Evolutionary conservation across 2,113 vertebrate species (phyloP), one percentile per base, ranked within the genome.

Genomic region (Dasyprocta punctata): DNA sequence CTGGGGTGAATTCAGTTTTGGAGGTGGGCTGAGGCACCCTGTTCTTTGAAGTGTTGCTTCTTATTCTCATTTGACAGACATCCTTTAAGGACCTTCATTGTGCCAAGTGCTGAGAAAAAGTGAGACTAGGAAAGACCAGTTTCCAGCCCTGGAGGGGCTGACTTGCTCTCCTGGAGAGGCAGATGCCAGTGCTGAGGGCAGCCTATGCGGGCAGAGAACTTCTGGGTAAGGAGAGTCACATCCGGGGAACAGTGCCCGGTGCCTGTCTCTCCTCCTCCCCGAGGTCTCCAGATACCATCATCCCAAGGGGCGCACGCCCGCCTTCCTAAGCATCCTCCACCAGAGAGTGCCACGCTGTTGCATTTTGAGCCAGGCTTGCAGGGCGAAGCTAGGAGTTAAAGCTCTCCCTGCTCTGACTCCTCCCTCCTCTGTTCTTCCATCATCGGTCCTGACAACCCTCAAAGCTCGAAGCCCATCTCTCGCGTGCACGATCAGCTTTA

Each of bases 301-400:
- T 52, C 58, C 38, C 0, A 16, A 17, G 86, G 38, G 33, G 49
- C 0, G 0, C 19, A 3, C 0, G 0, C 12, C 38, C 19, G 24
- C 44, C 92, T 92, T 90, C 85, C 82, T 22, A 3, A 63, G 1
- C n/a, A 63, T 24, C 86, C 47, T 81, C 52, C 75, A 86, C 10
- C 12, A 75, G 77, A 54, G 36, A 73, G 84, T 16, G 94, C 86
- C 83, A 41, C 52, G 3, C n/a, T 7, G n/a, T 8, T 28, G 22
- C 8, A 1, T 26, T 49, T 56, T 69, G 69, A 52, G 28, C 36
- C 63, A 8, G 5, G 17, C 26, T 30, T 6, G 12, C 22, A 12
- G 4, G 30, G 41, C 30, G 36, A 22, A 19, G 26, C 88, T 82
- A 24, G 14, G 81, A 56, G 41, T 11, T 8, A 14, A 6, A 36